A percentile compares a stretch with the other conserved stretches of the same genome.
Conservation (phyloP, 2,888 invertebrate genomes). For the Agonum fuliginosum region DNA sequence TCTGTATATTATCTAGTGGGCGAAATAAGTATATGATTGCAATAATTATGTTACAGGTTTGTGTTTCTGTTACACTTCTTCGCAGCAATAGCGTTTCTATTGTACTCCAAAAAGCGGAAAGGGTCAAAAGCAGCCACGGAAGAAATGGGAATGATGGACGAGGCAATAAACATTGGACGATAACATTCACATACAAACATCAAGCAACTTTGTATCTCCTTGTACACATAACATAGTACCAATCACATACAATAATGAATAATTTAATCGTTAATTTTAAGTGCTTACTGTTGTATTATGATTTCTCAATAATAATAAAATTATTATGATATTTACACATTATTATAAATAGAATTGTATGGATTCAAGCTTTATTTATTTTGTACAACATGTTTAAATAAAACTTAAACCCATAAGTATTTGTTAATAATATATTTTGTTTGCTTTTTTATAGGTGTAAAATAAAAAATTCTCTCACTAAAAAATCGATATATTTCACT, state of each 20-base stretch:
- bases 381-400: neutral
- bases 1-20: no score
- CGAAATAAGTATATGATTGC: no score
- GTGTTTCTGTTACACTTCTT: slow-evolving; percentile 82
- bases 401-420: neutral
- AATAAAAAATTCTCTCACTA: slow-evolving; percentile 46
- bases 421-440: neutral
- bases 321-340: slow-evolving; percentile 1
- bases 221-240: slow-evolving; percentile 24
- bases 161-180: slow-evolving; percentile 75
- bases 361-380: neutral
- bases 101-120: slow-evolving; percentile 90
- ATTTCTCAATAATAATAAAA: slow-evolving; percentile 41
- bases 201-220: slow-evolving; percentile 35
- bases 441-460: slow-evolving; percentile 22
- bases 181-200: slow-evolving; percentile 42
- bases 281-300: slow-evolving; percentile 46
- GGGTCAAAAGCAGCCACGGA: slow-evolving; percentile 88
- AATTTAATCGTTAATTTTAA: slow-evolving; percentile 51
- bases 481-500: slow-evolving; percentile 60
- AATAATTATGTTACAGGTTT: slow-evolving; percentile 71
- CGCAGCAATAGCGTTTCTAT: slow-evolving; percentile 83
- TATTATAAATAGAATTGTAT: neutral
- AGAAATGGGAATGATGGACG: slow-evolving; percentile 89
- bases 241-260: slow-evolving; percentile 25